Conservation (phyloP, 2,888 invertebrate species). For the Philhelius pedissequus region DNA sequence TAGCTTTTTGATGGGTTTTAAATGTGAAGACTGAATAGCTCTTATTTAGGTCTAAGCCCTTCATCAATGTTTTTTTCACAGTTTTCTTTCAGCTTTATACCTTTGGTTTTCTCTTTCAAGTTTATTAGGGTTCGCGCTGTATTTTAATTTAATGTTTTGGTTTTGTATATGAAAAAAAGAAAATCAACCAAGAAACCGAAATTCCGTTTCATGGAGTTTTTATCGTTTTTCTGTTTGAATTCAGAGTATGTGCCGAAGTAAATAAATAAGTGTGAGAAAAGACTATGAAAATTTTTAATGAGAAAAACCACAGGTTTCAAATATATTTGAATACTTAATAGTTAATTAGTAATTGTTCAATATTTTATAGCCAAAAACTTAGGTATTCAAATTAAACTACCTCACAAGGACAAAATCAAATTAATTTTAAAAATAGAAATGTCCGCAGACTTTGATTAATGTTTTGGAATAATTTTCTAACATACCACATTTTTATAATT, state of each 20-base stretch:
- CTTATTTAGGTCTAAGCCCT: neutral
- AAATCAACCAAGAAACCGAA: no score
- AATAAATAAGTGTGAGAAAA: neutral
- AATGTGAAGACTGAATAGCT: neutral
- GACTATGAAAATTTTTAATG: neutral
- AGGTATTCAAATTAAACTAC: no score
- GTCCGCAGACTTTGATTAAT: no score
- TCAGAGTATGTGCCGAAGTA: no score
- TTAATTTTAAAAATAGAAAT: no score
- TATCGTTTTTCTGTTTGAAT: no score
- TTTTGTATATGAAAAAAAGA: neutral
- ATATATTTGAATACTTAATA: neutral
- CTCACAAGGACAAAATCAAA: no score
- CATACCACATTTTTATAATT: no score
- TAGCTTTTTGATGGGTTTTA: conserved; percentile 17
- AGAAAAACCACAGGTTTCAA: neutral
- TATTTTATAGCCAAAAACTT: no score
- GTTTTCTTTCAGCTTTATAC: neutral
- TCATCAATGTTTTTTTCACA: neutral
- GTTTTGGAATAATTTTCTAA: no score
- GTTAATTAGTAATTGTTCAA: no score
- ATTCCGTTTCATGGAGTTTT: no score
- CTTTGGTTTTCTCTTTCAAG: neutral
- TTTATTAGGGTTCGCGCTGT: neutral
- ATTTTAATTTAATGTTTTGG: neutral